phyloP scores from a whole-genome alignment of 2,888 invertebrate species.

The Tortrix viridana region DNA sequence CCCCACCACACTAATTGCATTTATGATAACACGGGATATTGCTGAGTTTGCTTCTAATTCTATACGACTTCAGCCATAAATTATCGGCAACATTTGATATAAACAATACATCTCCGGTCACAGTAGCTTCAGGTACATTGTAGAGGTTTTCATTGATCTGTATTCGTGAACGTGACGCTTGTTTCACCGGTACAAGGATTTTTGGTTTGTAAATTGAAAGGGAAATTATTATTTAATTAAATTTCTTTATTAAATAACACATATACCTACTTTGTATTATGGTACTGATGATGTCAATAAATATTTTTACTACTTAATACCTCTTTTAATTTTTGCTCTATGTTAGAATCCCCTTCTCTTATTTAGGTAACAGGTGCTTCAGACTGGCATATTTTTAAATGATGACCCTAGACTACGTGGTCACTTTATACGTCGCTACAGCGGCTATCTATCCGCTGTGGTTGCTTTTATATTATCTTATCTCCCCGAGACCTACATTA shows the following conservation, averaged over 20 bases:
- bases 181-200: background rate
- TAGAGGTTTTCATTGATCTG: too few species aligned
- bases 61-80: too few species aligned
- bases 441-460: slow-evolving; percentile 19
- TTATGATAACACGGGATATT: too few species aligned
- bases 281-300: slow-evolving; percentile 24
- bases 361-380: too few species aligned
- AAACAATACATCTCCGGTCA: too few species aligned
- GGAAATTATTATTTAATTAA: too few species aligned
- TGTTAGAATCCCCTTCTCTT: too few species aligned
- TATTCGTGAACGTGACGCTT: too few species aligned
- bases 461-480: slow-evolving; percentile 27
- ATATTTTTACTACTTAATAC: slow-evolving; percentile 24
- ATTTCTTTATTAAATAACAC: background rate
- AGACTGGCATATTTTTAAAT: background rate
- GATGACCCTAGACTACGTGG: background rate
- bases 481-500: slow-evolving; percentile 28
- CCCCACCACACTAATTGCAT: too few species aligned
- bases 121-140: too few species aligned
- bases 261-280: background rate
- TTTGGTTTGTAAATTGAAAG: slow-evolving; percentile 4
- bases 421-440: slow-evolving; percentile 1
- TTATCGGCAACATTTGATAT: too few species aligned
- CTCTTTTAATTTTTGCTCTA: slow-evolving; percentile 5
- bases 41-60: too few species aligned